Evolutionary conservation across 2,113 vertebrate species (phyloP), one percentile per base, ranked within the genome.

Genomic region (Kobus ellipsiprymnus): DNA sequence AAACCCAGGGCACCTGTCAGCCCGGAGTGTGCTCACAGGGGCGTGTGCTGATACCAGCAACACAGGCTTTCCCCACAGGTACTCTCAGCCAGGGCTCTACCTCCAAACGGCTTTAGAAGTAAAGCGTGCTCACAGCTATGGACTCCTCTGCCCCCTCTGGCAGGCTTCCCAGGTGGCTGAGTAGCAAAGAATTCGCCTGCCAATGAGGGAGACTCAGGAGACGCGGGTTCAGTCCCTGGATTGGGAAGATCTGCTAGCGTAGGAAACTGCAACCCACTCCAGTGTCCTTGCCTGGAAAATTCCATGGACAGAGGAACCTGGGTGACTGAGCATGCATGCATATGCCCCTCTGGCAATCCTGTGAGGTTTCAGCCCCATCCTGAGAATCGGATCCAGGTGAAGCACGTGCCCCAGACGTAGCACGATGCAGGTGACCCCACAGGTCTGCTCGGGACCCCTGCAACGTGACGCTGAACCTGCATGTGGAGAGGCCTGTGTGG

Each of bases 21-120:
- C 54, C 15, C 21, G 11, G 36, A 23, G 71, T 54, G 29, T 7
- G 50, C 7, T 27, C 46, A 54, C 1, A 1, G 9, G 67, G 29
- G 14, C 29, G 40, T 1, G 3, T 3, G 2, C 15, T 10, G 21
- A 54, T 19, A 3, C 50, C 0, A 8, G 80, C 12, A 25, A 25
- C 0, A 1, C 1, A 1, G 74, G 4, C 19, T 9, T 15, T 44
- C 7, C 62, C 52, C 13, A 21, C 0, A 0, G 3, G 10, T 2
- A 1, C 30, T 54, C 48, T 67, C 30, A 14, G 77, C 77, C 2
- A 16, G 33, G 21, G 36, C 30, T 40, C 40, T 7, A 27, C 36
- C 15, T 54, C 36, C 44, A 44, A 54, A 11, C 0, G 1, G 5
- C 13, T 78, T 25, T 46, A 23, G 19, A 74, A 40, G 19, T 25